Percentiles rank a stretch among this genome's conserved stretches.
Conservation (phyloP, 2,113 vertebrate genomes). For the Ellobius talpinus region DNA sequence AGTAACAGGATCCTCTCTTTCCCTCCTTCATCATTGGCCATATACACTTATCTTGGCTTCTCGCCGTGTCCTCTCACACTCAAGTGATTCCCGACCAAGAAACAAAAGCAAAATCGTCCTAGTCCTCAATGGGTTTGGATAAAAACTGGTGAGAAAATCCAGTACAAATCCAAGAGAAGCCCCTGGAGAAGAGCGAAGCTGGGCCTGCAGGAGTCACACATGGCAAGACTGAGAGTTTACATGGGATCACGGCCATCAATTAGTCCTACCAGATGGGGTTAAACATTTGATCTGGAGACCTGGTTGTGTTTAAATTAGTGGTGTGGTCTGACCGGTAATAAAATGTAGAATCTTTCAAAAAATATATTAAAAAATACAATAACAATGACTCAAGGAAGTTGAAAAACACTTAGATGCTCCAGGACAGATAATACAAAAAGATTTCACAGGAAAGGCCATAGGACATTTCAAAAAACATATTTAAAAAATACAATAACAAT, state of each 20-base stretch:
- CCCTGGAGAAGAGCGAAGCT: neutral
- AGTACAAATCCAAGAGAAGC: neutral
- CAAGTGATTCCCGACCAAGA: neutral
- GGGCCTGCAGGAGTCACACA: neutral
- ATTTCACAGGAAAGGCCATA: too few relatives aligned
- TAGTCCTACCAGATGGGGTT: neutral
- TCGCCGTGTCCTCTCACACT: neutral
- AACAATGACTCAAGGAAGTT: too few relatives aligned
- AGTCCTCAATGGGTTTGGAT: neutral
- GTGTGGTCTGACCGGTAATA: neutral
- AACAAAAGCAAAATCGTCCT: neutral
- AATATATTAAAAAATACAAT: too few relatives aligned
- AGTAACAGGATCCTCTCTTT: neutral
- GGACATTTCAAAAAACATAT: too few relatives aligned
- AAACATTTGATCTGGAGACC: neutral
- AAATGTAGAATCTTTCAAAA: too few relatives aligned
- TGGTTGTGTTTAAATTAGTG: neutral
- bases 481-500: neutral
- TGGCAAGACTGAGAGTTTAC: neutral
- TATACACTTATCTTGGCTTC: neutral
- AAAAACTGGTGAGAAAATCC: neutral
- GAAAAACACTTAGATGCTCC: too few relatives aligned
- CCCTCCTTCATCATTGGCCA: too few relatives aligned
- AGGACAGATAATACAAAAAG: too few relatives aligned
- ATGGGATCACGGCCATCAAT: neutral